A percentile compares a stretch with the other conserved stretches of the same genome.
Conservation (phyloP, 2,888 invertebrate species). For the Nysson spinosus region DNA sequence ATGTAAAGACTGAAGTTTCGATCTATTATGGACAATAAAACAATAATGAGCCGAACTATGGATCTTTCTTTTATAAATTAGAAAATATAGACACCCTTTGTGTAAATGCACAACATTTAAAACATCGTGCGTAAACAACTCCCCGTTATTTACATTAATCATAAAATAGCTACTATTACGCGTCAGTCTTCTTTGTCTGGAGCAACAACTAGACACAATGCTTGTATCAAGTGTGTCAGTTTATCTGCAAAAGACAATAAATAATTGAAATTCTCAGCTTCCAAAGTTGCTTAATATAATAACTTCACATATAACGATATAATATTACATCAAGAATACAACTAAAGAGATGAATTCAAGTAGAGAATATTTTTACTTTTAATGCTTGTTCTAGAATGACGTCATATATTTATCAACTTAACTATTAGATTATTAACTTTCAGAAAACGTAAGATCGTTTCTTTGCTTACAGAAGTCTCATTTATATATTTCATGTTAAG, state of each 20-base stretch:
- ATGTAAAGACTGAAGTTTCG: constrained; percentile 13
- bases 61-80: constrained; percentile 8
- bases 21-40: constrained; percentile 1
- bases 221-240: constrained; percentile 83
- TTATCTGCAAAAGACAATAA: constrained; percentile 78
- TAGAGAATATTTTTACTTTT: too few species aligned
- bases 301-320: too few species aligned
- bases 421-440: too few species aligned
- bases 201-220: constrained; percentile 84
- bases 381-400: too few species aligned
- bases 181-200: constrained; percentile 76
- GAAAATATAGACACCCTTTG: constrained; percentile 2
- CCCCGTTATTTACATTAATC: constrained; percentile 28
- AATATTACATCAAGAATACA: too few species aligned
- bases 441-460: neutral
- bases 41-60: too few species aligned
- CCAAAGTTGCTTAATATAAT: too few species aligned
- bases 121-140: neutral
- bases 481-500: constrained; percentile 23
- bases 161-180: constrained; percentile 1
- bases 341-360: too few species aligned
- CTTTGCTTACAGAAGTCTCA: neutral
- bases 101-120: neutral
- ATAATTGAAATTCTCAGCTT: too few species aligned
- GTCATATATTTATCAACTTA: too few species aligned